Percentiles rank a stretch among this genome's conserved stretches.
These are phyloP conservation scores for Rhea americana DNA, from an alignment of 2,113 vertebrate genomes.

Conservation along the genomic window DNA sequence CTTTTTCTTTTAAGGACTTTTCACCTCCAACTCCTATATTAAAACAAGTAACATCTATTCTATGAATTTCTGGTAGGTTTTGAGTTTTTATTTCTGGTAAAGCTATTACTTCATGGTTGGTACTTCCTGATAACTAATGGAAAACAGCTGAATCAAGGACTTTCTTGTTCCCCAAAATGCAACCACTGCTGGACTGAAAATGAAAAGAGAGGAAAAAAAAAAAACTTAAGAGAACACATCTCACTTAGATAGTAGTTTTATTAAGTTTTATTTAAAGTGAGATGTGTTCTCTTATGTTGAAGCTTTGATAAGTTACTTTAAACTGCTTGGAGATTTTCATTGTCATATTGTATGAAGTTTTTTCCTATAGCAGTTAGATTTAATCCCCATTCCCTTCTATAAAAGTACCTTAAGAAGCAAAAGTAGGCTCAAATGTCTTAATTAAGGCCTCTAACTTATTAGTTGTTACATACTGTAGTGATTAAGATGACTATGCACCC, in stretches of 20 bases:
- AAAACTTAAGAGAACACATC: not conserved
- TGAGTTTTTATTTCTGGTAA: conserved; percentile 9
- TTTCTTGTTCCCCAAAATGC: conserved; percentile 28
- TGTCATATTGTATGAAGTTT: not conserved
- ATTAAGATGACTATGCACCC: not conserved
- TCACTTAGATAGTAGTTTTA: no score
- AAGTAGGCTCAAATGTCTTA: not conserved
- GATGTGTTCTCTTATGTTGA: not conserved
- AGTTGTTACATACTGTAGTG: not conserved
- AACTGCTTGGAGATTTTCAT: not conserved
- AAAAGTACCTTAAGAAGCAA: not conserved
- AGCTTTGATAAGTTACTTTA: not conserved
- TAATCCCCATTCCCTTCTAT: not conserved
- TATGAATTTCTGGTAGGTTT: not conserved
- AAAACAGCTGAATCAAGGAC: not conserved
- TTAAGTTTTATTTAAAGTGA: not conserved
- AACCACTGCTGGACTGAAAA: not conserved
- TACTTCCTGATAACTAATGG: conserved; percentile 29
- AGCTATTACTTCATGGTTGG: not conserved
- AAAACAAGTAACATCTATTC: not conserved
- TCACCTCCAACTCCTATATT: not conserved
- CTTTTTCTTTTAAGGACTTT: not conserved
- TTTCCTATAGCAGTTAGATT: not conserved
- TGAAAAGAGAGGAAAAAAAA: conserved; percentile 2
- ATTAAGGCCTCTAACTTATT: not conserved